A percentile compares a stretch with the other conserved stretches of the same genome.
Evolutionary conservation across 2,797 vertebrate species (phyloP).

Genomic region (Poeciliopsis presidionis): DNA sequence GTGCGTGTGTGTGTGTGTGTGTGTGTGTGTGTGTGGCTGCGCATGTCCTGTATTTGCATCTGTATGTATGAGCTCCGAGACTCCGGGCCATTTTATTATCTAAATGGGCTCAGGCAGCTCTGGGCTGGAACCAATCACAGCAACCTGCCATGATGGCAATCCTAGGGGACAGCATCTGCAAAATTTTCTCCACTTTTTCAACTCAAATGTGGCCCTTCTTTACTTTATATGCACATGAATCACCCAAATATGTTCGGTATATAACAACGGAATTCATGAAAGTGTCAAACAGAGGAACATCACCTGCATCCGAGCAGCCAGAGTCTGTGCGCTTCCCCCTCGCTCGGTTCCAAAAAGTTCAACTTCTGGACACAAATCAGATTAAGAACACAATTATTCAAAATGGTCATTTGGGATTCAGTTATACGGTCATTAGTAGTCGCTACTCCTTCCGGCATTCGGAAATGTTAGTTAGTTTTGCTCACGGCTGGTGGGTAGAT

Average conservation of each 20-base stretch:
- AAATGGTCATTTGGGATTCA: background rate
- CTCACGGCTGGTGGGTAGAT: background rate
- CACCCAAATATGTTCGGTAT: slow-evolving; percentile 58
- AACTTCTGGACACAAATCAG: slow-evolving; percentile 12
- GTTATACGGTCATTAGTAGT: background rate
- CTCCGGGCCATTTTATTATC: slow-evolving; percentile 75
- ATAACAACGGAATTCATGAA: slow-evolving; percentile 47
- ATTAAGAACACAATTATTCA: slow-evolving; percentile 3
- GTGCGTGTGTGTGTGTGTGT: slow-evolving; percentile 34
- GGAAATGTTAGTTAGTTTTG: background rate
- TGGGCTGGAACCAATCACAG: slow-evolving; percentile 80
- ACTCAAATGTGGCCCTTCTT: slow-evolving; percentile 59
- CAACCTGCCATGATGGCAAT: slow-evolving; percentile 78
- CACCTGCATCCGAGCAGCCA: slow-evolving; percentile 24
- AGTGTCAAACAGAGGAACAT: slow-evolving; percentile 54
- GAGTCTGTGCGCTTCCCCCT: background rate
- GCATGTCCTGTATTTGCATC: slow-evolving; percentile 61
- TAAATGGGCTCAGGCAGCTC: slow-evolving; percentile 78
- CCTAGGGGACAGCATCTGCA: slow-evolving; percentile 66
- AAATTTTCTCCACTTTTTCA: slow-evolving; percentile 62
- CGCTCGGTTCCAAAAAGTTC: slow-evolving; percentile 18
- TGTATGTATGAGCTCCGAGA: slow-evolving; percentile 62
- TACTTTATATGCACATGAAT: slow-evolving; percentile 70
- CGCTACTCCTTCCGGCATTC: background rate
- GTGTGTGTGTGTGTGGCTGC: slow-evolving; percentile 45